Conservation (phyloP, 2,797 vertebrate species). For the Cheirogaleus major region DNA sequence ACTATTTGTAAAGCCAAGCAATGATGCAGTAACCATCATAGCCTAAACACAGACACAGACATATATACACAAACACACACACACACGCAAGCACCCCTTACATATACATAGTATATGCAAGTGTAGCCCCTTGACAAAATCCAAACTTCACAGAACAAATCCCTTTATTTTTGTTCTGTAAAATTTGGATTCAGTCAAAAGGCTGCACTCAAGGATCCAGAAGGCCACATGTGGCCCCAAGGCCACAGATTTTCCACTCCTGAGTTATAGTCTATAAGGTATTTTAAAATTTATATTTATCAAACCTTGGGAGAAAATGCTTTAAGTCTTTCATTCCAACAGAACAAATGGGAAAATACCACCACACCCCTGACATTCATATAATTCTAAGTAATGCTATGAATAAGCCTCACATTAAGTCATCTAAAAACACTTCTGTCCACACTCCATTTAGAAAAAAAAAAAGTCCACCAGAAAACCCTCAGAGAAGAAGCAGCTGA, state of each 20-base stretch:
- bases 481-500: conserved; percentile 12
- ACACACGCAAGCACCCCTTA: neutral
- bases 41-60: neutral
- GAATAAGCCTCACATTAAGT: conserved; percentile 38
- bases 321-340: conserved; percentile 8
- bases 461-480: conserved; percentile 24
- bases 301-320: conserved; percentile 24
- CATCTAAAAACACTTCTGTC: conserved; percentile 28
- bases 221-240: neutral
- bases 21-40: neutral
- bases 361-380: conserved; percentile 42
- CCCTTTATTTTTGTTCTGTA: neutral
- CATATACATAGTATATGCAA: neutral
- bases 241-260: neutral
- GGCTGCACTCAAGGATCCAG: neutral
- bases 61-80: neutral
- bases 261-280: neutral
- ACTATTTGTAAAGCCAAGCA: neutral
- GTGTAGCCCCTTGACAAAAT: neutral
- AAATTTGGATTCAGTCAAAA: neutral
- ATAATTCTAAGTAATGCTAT: conserved; percentile 62
- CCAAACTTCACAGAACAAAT: neutral
- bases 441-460: neutral
- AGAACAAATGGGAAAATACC: conserved; percentile 57
- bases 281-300: conserved; percentile 41